Evolutionary conservation across 2,113 vertebrate species (phyloP), one percentile per base, ranked within the genome.

Genomic region (Parus major): DNA sequence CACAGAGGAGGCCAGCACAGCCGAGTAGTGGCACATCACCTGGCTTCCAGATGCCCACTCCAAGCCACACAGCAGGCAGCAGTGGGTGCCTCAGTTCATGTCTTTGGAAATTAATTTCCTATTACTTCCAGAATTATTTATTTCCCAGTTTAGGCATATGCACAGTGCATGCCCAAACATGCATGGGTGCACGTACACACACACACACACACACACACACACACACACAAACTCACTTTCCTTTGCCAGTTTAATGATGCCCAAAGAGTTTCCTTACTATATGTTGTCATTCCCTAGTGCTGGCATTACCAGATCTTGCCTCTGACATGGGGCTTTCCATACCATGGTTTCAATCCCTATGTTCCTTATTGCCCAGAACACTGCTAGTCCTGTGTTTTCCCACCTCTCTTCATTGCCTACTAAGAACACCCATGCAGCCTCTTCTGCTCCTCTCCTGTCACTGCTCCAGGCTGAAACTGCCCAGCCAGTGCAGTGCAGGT

Each of bases 391-490:
- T 53, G 24, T 52, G 35, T 87, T 87, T 53, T 87, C 55, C 33
- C 78, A 55, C 13, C 28, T 70, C 10, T 27, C 19, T 33, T 66
- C 17, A 33, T 13, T 70, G 36, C 12, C 25, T 69, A 17, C 9
- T 33, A 50, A 0, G 1, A 77, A 53, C 35, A 61, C 2, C 8
- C n/a, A 28, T 4, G 11, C 14, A 77, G 31, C 10, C 10, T 61
- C 17, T 75, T 82, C 52, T 73, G 29, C 47, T 79, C 8, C 1
- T 71, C 39, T 66, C 13, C 52, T 5, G 1, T 50, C 33, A 5
- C 24, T 61, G n/a, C 55, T 81, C 0, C 0, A 52, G 55, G 35
- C 25, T 65, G n/a, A 44, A 14, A 10, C 9, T 47, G 33, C n/a
- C 9, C 44, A 47, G 18, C 7, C 9, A 4, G 36, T 28, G 9